Base-by-base conservation (phyloP, 2,113 vertebrate species). In the Neodontobutis hainanensis region DNA sequence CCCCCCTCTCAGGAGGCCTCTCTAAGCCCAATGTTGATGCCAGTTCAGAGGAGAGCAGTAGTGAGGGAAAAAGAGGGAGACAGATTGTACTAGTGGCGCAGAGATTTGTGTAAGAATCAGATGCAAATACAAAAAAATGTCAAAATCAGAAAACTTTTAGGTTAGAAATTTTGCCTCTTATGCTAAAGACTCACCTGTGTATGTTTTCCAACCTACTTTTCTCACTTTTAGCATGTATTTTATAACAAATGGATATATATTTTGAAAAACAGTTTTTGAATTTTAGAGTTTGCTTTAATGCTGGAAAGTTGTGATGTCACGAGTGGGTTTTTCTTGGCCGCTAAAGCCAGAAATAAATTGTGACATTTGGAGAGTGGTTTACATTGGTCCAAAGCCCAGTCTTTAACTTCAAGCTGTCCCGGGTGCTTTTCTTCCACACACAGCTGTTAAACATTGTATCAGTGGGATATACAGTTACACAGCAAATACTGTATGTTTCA, bases 1-100 rank as follows among this genome's bases (percentile, higher is more conserved):
- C 77, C 82, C 87, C 89, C 90, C 85, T 80, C 73, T 74, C 70
- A n/a, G n/a, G 64, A 75, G 90, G 91, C 90, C 91, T 86, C 89
- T 82, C 57, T 58, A 75, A 86, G 85, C 71, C 73, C 57, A 43
- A 68, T 64, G 70, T 68, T 15, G 52, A 70, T 90, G 86, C 88
- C 90, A 89, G 74, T 68, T 61, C 69, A 77, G 68, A 82, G 77
- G 77, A 80, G 70, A 78, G 70, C 78, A 83, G 78, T 51, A 59
- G 70, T 40, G 67, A 82, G 77, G 46, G 47, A 68, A 61, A n/a
- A 78, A 80, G 64, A 74, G 58, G 32, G 74, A 68, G 38, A 32
- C 61, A 68, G 66, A 64, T 61, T 64, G 65, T 40, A 40, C 38
- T 35, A 36, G 32, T 36, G 4, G 7, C 7, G 12, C 7, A 4